Conservation (phyloP, 2,113 vertebrate species). For the Sarotherodon lohbergeri region DNA sequence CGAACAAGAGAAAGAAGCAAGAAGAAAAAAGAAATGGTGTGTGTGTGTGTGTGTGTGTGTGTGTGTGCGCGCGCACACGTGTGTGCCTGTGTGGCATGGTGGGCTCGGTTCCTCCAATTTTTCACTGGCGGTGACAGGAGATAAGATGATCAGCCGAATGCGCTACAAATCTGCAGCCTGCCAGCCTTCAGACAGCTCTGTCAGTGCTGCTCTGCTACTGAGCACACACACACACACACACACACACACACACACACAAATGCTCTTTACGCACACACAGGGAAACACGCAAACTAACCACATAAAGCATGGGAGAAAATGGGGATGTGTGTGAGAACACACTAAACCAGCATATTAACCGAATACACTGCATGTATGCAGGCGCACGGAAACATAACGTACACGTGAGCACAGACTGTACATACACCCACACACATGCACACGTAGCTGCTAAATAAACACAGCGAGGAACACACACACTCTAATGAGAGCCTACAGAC, state of each 20-base stretch:
- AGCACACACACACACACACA: not conserved
- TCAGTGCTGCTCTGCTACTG: constrained; percentile 41
- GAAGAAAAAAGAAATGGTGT: not conserved
- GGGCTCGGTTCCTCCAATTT: constrained; percentile 54
- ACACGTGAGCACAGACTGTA: not conserved
- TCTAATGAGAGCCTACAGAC: constrained; percentile 20
- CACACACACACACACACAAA: not conserved
- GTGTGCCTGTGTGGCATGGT: not conserved
- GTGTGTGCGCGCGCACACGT: not conserved
- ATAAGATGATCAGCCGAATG: constrained; percentile 71
- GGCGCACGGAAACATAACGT: not conserved
- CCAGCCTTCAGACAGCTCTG: constrained; percentile 65
- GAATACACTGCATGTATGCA: not conserved
- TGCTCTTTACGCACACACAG: not conserved
- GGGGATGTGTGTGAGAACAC: not conserved
- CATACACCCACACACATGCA: not conserved
- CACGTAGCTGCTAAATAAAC: constrained; percentile 8
- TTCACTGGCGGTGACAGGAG: constrained; percentile 66
- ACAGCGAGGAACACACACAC: not conserved
- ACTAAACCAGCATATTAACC: not conserved
- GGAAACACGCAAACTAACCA: not conserved
- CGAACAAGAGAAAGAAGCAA: not conserved
- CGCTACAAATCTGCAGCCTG: constrained; percentile 66
- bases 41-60: not conserved
- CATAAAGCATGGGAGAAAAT: not conserved